Base-by-base conservation (phyloP, 2,888 invertebrate genomes). In the Leptinotarsa peninsularis region DNA sequence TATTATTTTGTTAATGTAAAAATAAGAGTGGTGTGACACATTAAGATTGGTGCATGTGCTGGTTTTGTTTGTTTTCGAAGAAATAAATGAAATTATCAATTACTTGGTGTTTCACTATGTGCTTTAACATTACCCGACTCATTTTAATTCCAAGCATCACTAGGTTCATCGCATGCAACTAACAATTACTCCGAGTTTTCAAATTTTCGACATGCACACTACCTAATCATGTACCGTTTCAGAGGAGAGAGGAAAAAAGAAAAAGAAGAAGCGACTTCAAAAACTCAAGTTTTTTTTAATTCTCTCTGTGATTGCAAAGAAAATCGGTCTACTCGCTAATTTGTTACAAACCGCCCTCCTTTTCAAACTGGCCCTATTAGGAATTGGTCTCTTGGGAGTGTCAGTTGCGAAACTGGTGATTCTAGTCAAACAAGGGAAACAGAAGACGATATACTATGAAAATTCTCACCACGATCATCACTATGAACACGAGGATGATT, bases 401-500 rank as follows among this genome's bases (percentile, higher is more conserved):
- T 94, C 94, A 87, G 88, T 93, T 60, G 93, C 92, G 0, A 90
- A 93, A 68, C 93, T 95, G 86, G 94, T 93, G 92, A 88, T 94
- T 21, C 94, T 94, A 78, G 83, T 94, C 69, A 95, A 95, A 87
- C 93, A 94, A 67, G 90, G 89, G 1, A 91, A 91, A 71, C 90
- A 89, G 70, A 95, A 94, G 90, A 94, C 95, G 77, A 93, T 95
- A 83, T 94, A 94, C 87, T 94, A 94, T 87, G 94, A 95, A 88
- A 94, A 95, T 85, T 94, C 95, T 0, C 94, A 94, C 84, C 95
- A 95, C 84, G 94, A 95, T 88, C 95, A 95, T 84, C 94, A 95
- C 80, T 95, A 95, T 84, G 92, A 79, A 21, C 79, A 89, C 71
- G 93, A 92, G 76, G 92, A 93, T 66, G 77, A 72, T 69, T 93